phyloP scores from a whole-genome alignment of 2,113 vertebrate genomes.

The Myrmecobius fasciatus region DNA sequence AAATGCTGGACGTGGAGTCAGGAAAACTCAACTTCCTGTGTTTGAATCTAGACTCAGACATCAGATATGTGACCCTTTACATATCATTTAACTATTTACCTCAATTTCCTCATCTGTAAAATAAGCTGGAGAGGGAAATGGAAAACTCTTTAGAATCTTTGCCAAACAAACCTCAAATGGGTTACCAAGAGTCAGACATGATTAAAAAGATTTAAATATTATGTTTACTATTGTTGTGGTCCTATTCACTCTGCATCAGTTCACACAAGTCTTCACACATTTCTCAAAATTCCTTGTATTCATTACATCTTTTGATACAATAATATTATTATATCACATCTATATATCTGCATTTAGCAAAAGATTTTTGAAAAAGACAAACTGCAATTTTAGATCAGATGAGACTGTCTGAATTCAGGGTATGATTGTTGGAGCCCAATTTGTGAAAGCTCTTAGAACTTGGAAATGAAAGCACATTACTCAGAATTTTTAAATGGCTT shows the following conservation, averaged over 20 bases:
- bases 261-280: neutral
- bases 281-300: neutral
- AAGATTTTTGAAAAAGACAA: slow-evolving; percentile 55
- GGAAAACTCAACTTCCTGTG: neutral
- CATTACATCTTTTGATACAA: neutral
- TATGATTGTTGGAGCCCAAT: slow-evolving; percentile 37
- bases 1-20: neutral
- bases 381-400: slow-evolving; percentile 53
- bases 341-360: neutral
- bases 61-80: neutral
- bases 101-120: neutral
- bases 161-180: neutral
- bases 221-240: neutral
- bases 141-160: neutral
- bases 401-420: slow-evolving; percentile 30
- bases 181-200: neutral
- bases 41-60: neutral
- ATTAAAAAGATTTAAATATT: neutral
- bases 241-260: neutral
- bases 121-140: neutral
- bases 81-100: too few relatives aligned
- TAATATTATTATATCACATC: neutral
- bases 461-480: slow-evolving; percentile 61
- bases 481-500: slow-evolving; percentile 62
- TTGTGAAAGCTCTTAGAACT: slow-evolving; percentile 54